Evolutionary conservation across 2,113 vertebrate species (phyloP).

Genomic region (Cephalophus harveyi): DNA sequence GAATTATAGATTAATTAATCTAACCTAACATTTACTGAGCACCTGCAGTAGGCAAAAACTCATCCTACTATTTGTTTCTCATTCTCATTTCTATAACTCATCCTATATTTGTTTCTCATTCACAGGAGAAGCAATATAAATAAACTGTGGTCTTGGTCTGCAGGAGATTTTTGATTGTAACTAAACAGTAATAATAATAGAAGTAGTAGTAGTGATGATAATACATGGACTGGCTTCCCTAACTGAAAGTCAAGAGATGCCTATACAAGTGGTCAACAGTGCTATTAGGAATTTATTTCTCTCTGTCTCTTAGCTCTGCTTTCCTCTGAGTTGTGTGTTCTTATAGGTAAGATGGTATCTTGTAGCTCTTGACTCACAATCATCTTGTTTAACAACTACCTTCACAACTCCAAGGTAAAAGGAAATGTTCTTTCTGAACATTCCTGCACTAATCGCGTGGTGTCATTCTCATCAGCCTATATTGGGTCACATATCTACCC

Average conservation of each 20-base stretch:
- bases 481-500: neutral
- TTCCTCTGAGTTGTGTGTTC: neutral
- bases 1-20: conserved; percentile 1
- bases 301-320: neutral
- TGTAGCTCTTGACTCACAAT: neutral
- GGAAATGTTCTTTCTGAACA: neutral
- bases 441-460: neutral
- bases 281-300: neutral
- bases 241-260: neutral
- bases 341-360: neutral
- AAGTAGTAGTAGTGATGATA: neutral
- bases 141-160: neutral
- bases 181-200: neutral
- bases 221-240: neutral
- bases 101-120: neutral
- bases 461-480: neutral
- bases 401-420: neutral
- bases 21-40: neutral
- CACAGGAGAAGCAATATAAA: neutral
- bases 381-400: neutral
- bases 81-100: neutral
- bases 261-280: neutral
- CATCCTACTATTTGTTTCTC: neutral
- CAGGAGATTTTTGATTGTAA: neutral
- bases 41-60: neutral